A percentile compares a stretch with the other conserved stretches of the same genome.
Evolutionary conservation across 2,888 invertebrate genomes (phyloP).

Genomic region (Tenthredo mesomela): DNA sequence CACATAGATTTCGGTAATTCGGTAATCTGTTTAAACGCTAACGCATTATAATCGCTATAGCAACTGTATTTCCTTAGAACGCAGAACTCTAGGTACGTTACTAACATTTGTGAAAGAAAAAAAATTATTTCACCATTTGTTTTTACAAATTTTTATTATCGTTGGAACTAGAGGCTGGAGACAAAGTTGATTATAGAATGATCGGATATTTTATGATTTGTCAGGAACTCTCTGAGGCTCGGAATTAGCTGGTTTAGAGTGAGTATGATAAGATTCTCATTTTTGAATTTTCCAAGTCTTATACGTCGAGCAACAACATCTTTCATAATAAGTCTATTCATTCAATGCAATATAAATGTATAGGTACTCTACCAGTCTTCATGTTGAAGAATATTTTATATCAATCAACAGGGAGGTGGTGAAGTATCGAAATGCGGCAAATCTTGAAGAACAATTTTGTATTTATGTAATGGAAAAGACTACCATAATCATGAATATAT

Average conservation of each 20-base stretch:
- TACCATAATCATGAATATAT: background rate
- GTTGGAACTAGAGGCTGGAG: background rate
- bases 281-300: background rate
- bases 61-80: too few species aligned
- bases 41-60: too few species aligned
- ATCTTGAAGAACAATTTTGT: background rate
- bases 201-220: background rate
- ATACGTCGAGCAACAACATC: background rate
- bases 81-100: too few species aligned
- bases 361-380: too few species aligned
- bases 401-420: background rate
- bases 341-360: background rate
- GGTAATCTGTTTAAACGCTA: too few species aligned
- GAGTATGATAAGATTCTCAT: background rate
- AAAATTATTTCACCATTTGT: background rate
- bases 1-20: too few species aligned
- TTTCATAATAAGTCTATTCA: background rate
- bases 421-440: background rate
- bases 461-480: background rate
- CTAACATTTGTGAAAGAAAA: too few species aligned
- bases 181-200: background rate
- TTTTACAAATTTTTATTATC: background rate
- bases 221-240: background rate
- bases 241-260: background rate
- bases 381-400: too few species aligned